These are phyloP conservation scores for Paratrypauchen microcephalus DNA, from an alignment of 2,797 vertebrate genomes.

Conservation along the genomic window DNA sequence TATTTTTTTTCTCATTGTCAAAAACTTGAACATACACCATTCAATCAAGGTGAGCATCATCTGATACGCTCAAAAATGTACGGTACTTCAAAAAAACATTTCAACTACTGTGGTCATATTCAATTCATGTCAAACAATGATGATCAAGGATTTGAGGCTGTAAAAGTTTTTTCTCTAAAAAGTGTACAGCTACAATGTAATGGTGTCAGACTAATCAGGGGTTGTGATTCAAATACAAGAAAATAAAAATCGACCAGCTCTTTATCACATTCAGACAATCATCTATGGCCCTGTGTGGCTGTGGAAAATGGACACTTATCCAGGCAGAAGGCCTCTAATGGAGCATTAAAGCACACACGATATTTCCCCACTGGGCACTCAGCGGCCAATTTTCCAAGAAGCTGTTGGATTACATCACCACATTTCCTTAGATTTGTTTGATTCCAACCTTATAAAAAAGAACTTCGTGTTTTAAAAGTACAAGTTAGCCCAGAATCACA, in stretches of 20 bases:
- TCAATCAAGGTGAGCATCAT: neutral
- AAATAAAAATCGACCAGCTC: conserved; percentile 38
- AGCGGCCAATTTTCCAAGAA: conserved; percentile 43
- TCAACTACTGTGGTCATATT: neutral
- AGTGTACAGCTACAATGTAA: conserved; percentile 5
- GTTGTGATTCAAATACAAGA: conserved; percentile 44
- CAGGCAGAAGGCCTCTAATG: conserved; percentile 72
- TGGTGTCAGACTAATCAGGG: conserved; percentile 54
- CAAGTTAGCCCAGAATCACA: neutral
- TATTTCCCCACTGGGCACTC: conserved; percentile 56
- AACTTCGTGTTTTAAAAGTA: conserved; percentile 6
- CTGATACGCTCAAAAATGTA: conserved; percentile 1
- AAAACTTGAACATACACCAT: conserved; percentile 3
- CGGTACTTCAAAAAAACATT: conserved; percentile 29
- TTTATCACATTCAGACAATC: conserved; percentile 53
- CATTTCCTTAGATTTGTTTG: conserved; percentile 18
- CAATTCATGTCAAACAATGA: neutral
- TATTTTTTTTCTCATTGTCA: conserved; percentile 1
- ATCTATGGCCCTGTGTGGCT: conserved; percentile 46
- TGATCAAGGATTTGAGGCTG: neutral
- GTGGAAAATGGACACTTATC: conserved; percentile 69
- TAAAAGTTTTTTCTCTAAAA: neutral
- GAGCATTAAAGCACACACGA: conserved; percentile 59
- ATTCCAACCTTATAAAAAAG: conserved; percentile 16
- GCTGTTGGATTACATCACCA: conserved; percentile 66